Evolutionary conservation across 2,888 invertebrate genomes (phyloP).

Genomic region (Eupithecia abbreviata): DNA sequence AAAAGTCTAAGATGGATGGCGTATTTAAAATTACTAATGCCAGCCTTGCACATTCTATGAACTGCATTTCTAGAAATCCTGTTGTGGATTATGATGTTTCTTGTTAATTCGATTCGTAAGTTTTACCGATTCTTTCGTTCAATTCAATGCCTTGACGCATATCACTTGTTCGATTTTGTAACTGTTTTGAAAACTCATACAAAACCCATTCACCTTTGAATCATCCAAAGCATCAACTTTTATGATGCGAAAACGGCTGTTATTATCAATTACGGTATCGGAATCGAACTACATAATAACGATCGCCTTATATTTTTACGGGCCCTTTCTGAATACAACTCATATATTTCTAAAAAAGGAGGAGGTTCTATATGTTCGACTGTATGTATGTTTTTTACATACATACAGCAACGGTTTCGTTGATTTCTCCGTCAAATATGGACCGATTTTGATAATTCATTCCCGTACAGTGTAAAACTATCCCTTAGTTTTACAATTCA

Average conservation of each 20-base stretch:
- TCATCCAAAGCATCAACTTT: slow-evolving; percentile 27
- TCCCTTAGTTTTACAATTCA: no score
- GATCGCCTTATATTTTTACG: slow-evolving; percentile 25
- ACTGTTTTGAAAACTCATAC: not conserved
- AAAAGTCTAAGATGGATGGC: slow-evolving; percentile 9
- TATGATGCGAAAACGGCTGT: slow-evolving; percentile 27
- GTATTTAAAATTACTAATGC: not conserved
- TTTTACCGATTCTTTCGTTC: not conserved
- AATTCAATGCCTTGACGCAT: not conserved
- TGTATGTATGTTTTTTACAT: no score
- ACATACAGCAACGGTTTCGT: no score
- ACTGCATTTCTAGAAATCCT: not conserved
- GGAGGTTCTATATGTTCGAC: no score
- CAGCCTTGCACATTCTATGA: not conserved
- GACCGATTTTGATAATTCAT: no score
- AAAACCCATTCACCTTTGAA: slow-evolving; percentile 17
- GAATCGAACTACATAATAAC: slow-evolving; percentile 15
- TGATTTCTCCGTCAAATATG: no score
- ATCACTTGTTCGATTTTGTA: not conserved
- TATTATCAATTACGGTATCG: slow-evolving; percentile 31
- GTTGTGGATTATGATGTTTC: not conserved
- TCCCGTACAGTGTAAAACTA: no score
- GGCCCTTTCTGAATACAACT: slow-evolving; percentile 4
- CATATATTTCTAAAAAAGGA: no score
- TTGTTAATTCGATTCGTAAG: not conserved